phyloP scores from a whole-genome alignment of 2,113 vertebrate species.

The Nyctibius bracteatus region DNA sequence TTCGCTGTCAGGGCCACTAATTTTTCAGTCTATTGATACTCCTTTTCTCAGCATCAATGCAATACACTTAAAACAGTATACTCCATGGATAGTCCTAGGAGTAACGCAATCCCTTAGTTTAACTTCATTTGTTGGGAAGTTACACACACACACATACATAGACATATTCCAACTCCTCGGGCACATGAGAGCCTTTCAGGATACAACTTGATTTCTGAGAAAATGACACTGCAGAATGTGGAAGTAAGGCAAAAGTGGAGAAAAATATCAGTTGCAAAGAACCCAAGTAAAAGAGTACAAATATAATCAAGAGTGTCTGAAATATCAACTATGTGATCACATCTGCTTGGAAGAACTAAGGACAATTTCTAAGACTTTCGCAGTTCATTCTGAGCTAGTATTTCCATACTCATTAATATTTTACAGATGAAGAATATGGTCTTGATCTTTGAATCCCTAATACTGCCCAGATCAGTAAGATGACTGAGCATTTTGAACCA shows the following conservation, averaged over 20 bases:
- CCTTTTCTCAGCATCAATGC: background rate
- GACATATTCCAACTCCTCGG: background rate
- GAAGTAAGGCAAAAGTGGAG: background rate
- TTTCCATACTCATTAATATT: background rate
- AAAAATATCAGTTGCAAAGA: background rate
- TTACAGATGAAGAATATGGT: background rate
- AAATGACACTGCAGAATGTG: background rate
- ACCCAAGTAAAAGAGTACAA: background rate
- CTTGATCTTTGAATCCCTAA: background rate
- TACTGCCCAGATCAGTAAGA: background rate
- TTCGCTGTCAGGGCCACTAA: background rate
- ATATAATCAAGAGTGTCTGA: background rate
- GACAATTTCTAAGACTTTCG: background rate
- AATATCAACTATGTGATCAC: background rate
- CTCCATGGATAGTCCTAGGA: background rate
- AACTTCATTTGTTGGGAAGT: background rate
- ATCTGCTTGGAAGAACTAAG: background rate
- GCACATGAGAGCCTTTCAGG: background rate
- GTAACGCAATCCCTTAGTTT: background rate
- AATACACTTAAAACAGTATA: background rate
- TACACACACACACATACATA: rapidly evolving
- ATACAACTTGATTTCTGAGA: background rate
- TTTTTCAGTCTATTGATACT: background rate
- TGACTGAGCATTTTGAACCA: background rate
- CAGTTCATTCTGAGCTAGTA: background rate